Base-by-base conservation (phyloP, 1,140 invertebrate genomes). In the Coelopa frigida region DNA sequence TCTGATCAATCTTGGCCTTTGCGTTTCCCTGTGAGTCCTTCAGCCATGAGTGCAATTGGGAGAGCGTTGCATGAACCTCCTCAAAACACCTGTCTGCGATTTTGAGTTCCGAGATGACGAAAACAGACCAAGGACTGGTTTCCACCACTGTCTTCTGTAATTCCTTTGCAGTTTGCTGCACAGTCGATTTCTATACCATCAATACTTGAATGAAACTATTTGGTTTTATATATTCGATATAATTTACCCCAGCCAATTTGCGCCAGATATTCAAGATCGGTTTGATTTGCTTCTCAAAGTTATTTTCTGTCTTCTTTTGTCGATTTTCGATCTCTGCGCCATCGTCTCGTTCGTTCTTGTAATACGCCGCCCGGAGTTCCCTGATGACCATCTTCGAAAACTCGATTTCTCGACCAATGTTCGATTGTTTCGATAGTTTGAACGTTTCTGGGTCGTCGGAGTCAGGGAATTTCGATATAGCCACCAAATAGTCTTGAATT, bases 191-290 rank as follows among this genome's bases (percentile, higher is more conserved):
- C 50, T 51, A 17, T n/a, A n/a, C n/a, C n/a, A n/a, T n/a, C n/a
- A n/a, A n/a, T n/a, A n/a, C n/a, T n/a, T n/a, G n/a, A 43, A 15
- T 23, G 14, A 14, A 29, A 14, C 18, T 36, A 36, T 14, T 36
- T 14, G 6, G 18, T 36, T 8, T 36, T 7, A 36, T 36, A 17
- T 27, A 31, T 11, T 37, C 8, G 12, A 14, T 14, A 36, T 15
- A 14, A 48, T 63, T 74, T 64, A 52, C 62, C 46, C 70, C 59
- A 38, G 76, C 85, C 12, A 89, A 55, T 58, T 84, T 85, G 53
- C 87, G 85, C 87, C 87, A 90, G 2, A 85, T 55, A 49, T 75
- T 78, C 6, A 90, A 72, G 42, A 87, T 61, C 0, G 85, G 84
- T 12, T 74, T 74, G 7, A 89, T 66, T 58, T 80, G 75, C 44